A percentile compares a stretch with the other conserved stretches of the same genome.
phyloP scores from a whole-genome alignment of 2,113 vertebrate species.

The Perca fluviatilis region DNA sequence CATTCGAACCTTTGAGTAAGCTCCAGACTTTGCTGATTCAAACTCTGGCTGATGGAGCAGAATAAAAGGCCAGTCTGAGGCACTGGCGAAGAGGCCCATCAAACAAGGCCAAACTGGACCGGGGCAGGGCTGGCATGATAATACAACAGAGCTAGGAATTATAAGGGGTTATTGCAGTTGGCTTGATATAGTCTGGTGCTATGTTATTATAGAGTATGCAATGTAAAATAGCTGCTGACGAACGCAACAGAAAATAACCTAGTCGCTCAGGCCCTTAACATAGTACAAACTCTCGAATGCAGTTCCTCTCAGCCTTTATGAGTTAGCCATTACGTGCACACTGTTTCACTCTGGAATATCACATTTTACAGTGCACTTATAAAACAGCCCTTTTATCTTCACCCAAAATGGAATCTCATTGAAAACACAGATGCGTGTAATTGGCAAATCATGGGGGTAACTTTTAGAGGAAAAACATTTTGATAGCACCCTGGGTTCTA shows the following conservation, averaged over 20 bases:
- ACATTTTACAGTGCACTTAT: constrained; percentile 75
- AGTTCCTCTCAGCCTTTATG: constrained; percentile 64
- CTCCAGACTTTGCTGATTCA: constrained; percentile 78
- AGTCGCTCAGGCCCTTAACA: constrained; percentile 42
- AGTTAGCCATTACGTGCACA: constrained; percentile 60
- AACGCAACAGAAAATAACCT: constrained; percentile 23
- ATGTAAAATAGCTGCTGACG: constrained; percentile 55
- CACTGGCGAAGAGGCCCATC: constrained; percentile 66
- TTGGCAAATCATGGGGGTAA: constrained; percentile 76
- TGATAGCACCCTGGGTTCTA: constrained; percentile 71
- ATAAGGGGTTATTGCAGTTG: constrained; percentile 65
- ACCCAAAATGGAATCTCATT: constrained; percentile 71
- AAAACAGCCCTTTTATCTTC: constrained; percentile 76
- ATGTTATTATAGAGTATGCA: constrained; percentile 60
- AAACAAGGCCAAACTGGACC: constrained; percentile 77
- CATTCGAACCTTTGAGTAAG: constrained; percentile 77
- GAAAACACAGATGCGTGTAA: constrained; percentile 81
- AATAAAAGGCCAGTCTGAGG: constrained; percentile 79
- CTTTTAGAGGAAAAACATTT: constrained; percentile 74
- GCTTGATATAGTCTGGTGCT: constrained; percentile 42
- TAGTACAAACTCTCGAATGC: constrained; percentile 50
- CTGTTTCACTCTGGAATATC: constrained; percentile 74
- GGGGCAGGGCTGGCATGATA: constrained; percentile 56
- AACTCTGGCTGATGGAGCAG: constrained; percentile 77
- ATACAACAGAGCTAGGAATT: constrained; percentile 62